Base-by-base conservation (phyloP, 2,113 vertebrate species). In the Rhynchopsitta pachyrhyncha region DNA sequence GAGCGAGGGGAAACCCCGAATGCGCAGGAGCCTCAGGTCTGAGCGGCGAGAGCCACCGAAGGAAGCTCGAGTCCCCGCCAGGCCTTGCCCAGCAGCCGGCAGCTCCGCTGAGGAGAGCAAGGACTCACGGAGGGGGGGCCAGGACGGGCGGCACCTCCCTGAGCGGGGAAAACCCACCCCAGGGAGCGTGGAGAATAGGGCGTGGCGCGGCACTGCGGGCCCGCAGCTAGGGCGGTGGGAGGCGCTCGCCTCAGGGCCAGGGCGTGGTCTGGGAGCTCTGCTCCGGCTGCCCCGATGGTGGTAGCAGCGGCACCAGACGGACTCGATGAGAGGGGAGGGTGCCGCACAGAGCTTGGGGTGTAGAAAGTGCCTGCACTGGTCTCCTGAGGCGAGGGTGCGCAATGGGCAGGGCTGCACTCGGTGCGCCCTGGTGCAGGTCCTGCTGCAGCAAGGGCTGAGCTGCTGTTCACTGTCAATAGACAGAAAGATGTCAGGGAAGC, bases 401-500 rank as follows among this genome's bases (percentile, higher is more conserved):
- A 23, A 23, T 23, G 55, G 55, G 9, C 19, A 22, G 12, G 33
- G 55, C 33, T n/a, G 55, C 8, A 1, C 31, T 55, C 8, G 31
- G 19, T 20, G 55, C 12, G 19, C 19, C 12, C 3, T 9, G 55
- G 31, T 14, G 31, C 19, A 14, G 31, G 55, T n/a, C 19, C 31
- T 57, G 7, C 13, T 57, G 55, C 19, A 14, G 12, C 12, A 22
- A 13, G 31, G 33, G 55, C 55, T 59, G 55, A n/a, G 33, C 31
- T 22, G 20, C 20, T 4, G 8, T 9, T 3, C 8, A 1, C 33
- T 23, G 55, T n/a, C 55, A 14, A 8, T n/a, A n/a, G 33, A 9
- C 55, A 14, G 33, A 22, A n/a, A n/a, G 55, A 19, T n/a, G 55
- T 22, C 20, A 23, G 20, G 55, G 31, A 33, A 57, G 55, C 55